These are phyloP conservation scores for Ischnus inquisitorius DNA, from an alignment of 2,888 invertebrate genomes.

Conservation along the genomic window DNA sequence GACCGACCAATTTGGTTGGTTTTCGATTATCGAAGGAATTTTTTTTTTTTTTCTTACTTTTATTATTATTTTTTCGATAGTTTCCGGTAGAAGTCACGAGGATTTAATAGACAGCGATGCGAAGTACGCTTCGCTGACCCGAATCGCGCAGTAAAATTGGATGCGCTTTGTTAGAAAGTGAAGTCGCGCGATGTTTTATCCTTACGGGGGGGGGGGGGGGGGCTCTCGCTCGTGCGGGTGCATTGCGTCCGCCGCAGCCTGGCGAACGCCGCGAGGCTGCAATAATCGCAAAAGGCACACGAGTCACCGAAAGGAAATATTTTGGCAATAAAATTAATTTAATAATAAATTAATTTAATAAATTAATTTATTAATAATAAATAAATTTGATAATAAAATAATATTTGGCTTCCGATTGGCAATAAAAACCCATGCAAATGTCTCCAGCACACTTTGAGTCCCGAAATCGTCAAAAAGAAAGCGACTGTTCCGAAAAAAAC, in stretches of 20 bases:
- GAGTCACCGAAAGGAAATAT: no score
- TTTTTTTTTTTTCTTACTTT: conserved; percentile 8
- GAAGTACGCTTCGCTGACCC: conserved; percentile 37
- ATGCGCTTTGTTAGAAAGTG: conserved; percentile 69
- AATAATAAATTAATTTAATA: no score
- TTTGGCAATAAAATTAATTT: no score
- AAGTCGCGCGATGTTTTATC: conserved; percentile 49
- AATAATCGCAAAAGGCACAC: neutral
- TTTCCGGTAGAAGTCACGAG: conserved; percentile 22
- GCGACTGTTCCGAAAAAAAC: no score
- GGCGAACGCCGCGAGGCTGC: conserved; percentile 15
- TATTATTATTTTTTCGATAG: conserved; percentile 13
- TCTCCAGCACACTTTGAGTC: no score
- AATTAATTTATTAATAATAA: no score
- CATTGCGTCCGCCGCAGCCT: conserved; percentile 37
- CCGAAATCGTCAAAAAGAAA: no score
- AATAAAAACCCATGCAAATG: no score
- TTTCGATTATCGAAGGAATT: conserved; percentile 22
- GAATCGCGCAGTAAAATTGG: conserved; percentile 38
- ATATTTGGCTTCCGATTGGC: no score
- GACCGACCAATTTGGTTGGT: neutral
- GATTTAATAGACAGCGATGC: conserved; percentile 53
- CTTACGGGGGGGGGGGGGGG: neutral
- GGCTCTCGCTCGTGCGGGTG: neutral
- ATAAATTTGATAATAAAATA: no score